Evolutionary conservation across 2,888 invertebrate species (phyloP), one percentile per base, ranked within the genome.

Genomic region (Napeogenes sylphis): DNA sequence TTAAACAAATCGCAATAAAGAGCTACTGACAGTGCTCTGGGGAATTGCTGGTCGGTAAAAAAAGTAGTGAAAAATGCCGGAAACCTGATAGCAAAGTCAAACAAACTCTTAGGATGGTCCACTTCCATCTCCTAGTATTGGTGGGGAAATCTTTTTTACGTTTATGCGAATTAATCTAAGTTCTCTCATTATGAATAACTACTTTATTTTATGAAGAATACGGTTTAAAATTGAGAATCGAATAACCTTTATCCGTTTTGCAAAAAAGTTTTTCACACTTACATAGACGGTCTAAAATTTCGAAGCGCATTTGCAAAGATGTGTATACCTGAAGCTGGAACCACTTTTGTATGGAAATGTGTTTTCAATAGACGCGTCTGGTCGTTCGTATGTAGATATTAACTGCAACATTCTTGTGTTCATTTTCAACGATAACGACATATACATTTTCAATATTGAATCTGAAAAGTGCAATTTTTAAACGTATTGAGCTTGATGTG

Each of bases 1-100:
- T 89, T 86, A 89, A 89, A 89, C 84, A 88, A 84, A 87, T 85
- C 83, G 83, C 82, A 84, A 85, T 84, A 81, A 83, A 82, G 80
- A 81, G 74, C 74, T 75, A 75, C 67, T 63, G 63, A 66, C 76
- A 74, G 75, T 74, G 71, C 75, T 78, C 74, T 71, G 76, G 74
- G 71, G 75, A 75, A 76, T 69, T 69, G 69, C 65, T 73, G 77
- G 71, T 67, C 65, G 64, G 63, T 74, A 75, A 80, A 81, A 83
- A 80, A 71, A 74, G 72, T 70, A 70, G 73, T 69, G 77, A 80
- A 83, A 83, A 80, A 74, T 73, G 72, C 68, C 75, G 74, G 76
- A 78, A 79, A 73, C 74, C 69, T 77, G 74, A 78, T 76, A 73
- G 79, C 75, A 76, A 75, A 75, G 78, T 82, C 81, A 80, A 82